phyloP scores from a whole-genome alignment of 1,140 invertebrate genomes.

The Cydia pomonella region DNA sequence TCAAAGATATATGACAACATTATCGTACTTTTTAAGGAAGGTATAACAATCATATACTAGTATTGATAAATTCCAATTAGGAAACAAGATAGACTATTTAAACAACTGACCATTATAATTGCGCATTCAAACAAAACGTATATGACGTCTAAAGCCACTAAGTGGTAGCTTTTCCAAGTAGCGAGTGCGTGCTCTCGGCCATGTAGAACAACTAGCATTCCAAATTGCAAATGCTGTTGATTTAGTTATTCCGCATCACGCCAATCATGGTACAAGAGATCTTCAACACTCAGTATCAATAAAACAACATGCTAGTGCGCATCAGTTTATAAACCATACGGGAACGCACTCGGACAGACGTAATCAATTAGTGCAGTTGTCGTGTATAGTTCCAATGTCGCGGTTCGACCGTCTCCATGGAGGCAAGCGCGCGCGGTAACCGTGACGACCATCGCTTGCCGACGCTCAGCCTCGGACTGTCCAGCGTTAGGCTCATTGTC shows the following conservation, averaged over 20 bases:
- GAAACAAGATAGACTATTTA: too few species aligned
- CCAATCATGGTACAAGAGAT: conserved; percentile 49
- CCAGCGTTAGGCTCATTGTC: conserved; percentile 72
- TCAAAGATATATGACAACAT: too few species aligned
- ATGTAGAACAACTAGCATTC: conserved; percentile 22
- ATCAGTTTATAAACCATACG: conserved; percentile 53
- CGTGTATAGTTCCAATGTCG: conserved; percentile 48
- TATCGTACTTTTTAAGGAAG: too few species aligned
- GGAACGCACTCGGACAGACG: conserved; percentile 59
- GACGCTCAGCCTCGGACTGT: conserved; percentile 66
- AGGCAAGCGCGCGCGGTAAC: conserved; percentile 63
- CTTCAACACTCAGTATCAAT: conserved; percentile 57
- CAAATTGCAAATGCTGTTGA: conserved; percentile 14
- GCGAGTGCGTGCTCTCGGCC: neutral
- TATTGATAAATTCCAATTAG: too few species aligned
- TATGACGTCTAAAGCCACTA: conserved; percentile 34
- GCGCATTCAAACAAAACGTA: conserved; percentile 26
- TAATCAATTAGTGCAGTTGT: conserved; percentile 50
- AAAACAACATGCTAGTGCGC: conserved; percentile 52
- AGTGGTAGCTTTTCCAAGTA: conserved; percentile 13
- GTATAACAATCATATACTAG: too few species aligned
- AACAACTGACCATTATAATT: too few species aligned
- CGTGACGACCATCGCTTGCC: conserved; percentile 70
- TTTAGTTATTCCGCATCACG: conserved; percentile 37
- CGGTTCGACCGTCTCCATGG: conserved; percentile 64